These are phyloP conservation scores for Onthophagus sagittarius DNA, from an alignment of 2,888 invertebrate genomes.

Conservation along the genomic window DNA sequence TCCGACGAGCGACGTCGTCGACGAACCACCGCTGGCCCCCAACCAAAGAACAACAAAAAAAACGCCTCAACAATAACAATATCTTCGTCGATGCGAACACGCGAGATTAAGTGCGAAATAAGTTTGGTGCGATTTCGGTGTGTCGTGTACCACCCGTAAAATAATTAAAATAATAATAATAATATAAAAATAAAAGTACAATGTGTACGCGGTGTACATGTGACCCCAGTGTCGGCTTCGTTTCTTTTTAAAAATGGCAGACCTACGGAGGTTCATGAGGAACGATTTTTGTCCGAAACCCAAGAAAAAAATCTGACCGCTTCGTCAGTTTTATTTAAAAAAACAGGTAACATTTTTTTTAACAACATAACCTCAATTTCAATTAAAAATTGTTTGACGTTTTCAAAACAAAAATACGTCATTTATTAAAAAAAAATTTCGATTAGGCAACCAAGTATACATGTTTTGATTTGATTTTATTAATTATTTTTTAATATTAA, in stretches of 20 bases:
- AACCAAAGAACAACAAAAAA: conserved; percentile 53
- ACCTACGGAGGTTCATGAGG: conserved; percentile 49
- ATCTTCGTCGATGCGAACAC: no score
- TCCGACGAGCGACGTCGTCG: conserved; percentile 58
- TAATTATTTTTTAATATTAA: no score
- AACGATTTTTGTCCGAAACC: conserved; percentile 53
- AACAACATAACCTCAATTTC: conserved; percentile 1
- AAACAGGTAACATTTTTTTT: neutral
- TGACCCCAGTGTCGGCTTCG: conserved; percentile 47
- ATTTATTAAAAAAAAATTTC: no score
- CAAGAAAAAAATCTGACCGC: conserved; percentile 47
- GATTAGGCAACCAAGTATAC: no score
- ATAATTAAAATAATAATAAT: no score
- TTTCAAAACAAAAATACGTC: neutral
- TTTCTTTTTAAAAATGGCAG: conserved; percentile 54
- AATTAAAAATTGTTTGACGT: conserved; percentile 1
- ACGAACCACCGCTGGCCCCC: conserved; percentile 59
- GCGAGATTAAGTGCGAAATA: conserved; percentile 14
- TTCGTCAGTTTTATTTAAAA: neutral
- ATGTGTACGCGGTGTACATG: conserved; percentile 39
- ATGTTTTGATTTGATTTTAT: conserved; percentile 12
- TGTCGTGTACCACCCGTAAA: conserved; percentile 10
- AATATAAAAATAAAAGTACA: neutral
- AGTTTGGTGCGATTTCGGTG: conserved; percentile 12
- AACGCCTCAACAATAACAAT: conserved; percentile 52